Evolutionary conservation across 1,140 invertebrate genomes (phyloP), one percentile per base, ranked within the genome.

Genomic region (Lutraria rhynchaena): DNA sequence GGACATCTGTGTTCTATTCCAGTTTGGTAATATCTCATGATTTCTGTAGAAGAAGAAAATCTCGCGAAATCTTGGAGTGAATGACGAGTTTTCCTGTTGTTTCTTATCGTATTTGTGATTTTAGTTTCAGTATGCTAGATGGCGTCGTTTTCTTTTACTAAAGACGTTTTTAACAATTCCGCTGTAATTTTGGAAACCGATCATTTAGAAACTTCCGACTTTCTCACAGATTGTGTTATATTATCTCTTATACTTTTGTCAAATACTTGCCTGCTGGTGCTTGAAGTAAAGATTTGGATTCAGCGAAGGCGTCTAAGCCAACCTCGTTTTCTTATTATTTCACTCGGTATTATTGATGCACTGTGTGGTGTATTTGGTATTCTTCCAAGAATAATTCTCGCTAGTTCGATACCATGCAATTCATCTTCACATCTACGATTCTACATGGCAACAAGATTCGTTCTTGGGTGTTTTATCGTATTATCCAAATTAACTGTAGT

Each of bases 231-330:
- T 13, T 58, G 7, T 55, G 17, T 60, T 3, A 60, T 46, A 9
- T 55, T 74, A 1, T 3, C n/a, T 5, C n/a, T 74, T 1, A 53
- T 53, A 27, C 24, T 57, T 3, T 9, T 77, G 1, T 65, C 61
- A 2, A 77, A 77, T 29, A 46, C 51, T 0, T 24, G 13, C 24
- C 29, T 77, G 15, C 27, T 77, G 3, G 75, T 49, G 1, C 7
- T 77, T n/a, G 75, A 77, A 58, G 13, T 63, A 9, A 77, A 67
- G 27, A 33, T 63, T 24, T 77, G 75, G 75, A 24, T 65, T 2
- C n/a, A 41, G 22, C 57, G 46, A 46, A 51, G 27, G 46, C 27
- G 33, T 27, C 55, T 77, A 17, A 60, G 53, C 11, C 63, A 67
- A 27, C 75, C 75, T 0, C 44, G 46, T 15, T 19, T 67, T 19